Conservation (phyloP, 2,113 vertebrate genomes). For the Solea solea region DNA sequence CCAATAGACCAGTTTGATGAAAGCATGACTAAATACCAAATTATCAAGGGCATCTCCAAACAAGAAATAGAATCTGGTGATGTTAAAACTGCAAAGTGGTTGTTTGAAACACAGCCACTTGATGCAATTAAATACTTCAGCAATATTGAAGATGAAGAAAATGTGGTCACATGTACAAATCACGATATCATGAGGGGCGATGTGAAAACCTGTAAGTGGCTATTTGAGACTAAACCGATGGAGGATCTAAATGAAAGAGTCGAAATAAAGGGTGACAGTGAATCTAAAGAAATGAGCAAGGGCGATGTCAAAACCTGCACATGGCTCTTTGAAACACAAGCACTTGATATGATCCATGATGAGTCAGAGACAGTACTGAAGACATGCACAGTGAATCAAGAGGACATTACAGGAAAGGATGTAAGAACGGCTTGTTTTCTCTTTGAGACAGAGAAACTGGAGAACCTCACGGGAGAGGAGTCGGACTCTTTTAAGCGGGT, state of each 20-base stretch:
- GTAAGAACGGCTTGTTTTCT: slow-evolving; percentile 86
- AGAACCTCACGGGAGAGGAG: slow-evolving; percentile 84
- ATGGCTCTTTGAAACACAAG: slow-evolving; percentile 91
- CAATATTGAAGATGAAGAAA: slow-evolving; percentile 85
- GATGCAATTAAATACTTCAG: slow-evolving; percentile 90
- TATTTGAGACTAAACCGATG: slow-evolving; percentile 94
- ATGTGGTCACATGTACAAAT: slow-evolving; percentile 50
- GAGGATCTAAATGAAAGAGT: slow-evolving; percentile 88
- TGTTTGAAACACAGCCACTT: slow-evolving; percentile 94
- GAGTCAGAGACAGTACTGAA: slow-evolving; percentile 80
- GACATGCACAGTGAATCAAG: slow-evolving; percentile 83
- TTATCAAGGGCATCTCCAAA: slow-evolving; percentile 92
- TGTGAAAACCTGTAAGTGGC: slow-evolving; percentile 91
- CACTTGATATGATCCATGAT: slow-evolving; percentile 86
- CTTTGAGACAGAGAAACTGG: slow-evolving; percentile 91
- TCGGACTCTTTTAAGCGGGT: slow-evolving; percentile 78
- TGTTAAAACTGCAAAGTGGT: slow-evolving; percentile 93
- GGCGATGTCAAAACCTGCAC: slow-evolving; percentile 91
- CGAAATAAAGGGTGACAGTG: slow-evolving; percentile 67
- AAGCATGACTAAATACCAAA: slow-evolving; percentile 86
- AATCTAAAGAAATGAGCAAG: slow-evolving; percentile 80
- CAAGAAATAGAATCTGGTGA: slow-evolving; percentile 90
- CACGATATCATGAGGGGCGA: slow-evolving; percentile 86
- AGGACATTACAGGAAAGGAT: slow-evolving; percentile 88
- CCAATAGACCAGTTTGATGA: slow-evolving; percentile 92